Evolutionary conservation across 2,113 vertebrate species (phyloP), one percentile per base, ranked within the genome.

Genomic region (Scolopax mira): DNA sequence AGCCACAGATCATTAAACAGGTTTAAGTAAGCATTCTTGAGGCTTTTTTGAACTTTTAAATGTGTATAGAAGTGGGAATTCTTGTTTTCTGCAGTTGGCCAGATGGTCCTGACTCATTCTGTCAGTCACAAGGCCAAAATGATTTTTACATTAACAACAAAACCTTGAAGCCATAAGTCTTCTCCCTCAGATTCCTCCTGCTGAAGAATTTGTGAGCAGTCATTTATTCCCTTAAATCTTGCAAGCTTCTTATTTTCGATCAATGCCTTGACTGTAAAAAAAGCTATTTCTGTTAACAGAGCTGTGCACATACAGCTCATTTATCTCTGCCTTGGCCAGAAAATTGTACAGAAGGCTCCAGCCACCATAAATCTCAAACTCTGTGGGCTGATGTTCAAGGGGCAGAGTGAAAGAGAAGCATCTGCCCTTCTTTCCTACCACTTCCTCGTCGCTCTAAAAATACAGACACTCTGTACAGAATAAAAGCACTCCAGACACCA

Each of bases 61-160:
- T 57, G 30, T 39, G n/a, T 69, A 89, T 4, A 89, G 57, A 88
- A 94, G 71, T 73, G 72, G 90, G 41, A 96, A 90, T 72, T 67
- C 33, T 90, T 86, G 60, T 62, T 62, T 92, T 88, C 46, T 86
- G 60, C 44, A 80, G 39, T 17, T 67, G 64, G 52, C 48, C 93
- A 97, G 86, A 93, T 93, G 93, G 70, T 75, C 52, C 37, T 96
- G 95, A 96, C 83, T 94, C 92, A 97, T 81, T 61, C 49, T 60
- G 35, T 84, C 92, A 89, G 77, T 67, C 73, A 81, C 35, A 54
- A 81, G 57, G 91, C 70, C 87, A 88, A 87, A 87, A 85, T 49
- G 2, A 95, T 82, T 94, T 80, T 79, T 69, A 89, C 62, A 85
- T 85, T 93, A 87, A 83, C 46, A 90, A 69, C 22, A 83, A 75